Conservation (phyloP, 2,797 vertebrate genomes). For the Manis pentadactyla region DNA sequence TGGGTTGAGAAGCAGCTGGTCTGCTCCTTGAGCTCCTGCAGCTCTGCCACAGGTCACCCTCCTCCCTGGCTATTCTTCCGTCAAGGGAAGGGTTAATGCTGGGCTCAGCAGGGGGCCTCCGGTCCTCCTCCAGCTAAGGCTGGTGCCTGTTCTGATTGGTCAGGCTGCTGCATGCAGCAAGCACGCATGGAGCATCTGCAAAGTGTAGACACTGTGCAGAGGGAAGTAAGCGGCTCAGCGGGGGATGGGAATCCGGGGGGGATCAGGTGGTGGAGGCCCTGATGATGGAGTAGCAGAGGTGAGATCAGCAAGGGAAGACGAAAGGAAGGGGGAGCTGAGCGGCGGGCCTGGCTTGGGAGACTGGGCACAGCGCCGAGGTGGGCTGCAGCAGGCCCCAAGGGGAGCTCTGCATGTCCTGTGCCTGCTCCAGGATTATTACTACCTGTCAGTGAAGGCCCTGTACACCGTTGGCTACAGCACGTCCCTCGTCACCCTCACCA, state of each 20-base stretch:
- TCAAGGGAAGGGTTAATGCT: neutral
- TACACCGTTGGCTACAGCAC: constrained; percentile 99
- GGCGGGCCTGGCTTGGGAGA: neutral
- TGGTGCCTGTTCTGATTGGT: neutral
- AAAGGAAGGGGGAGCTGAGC: neutral
- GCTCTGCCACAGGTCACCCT: rapidly evolving
- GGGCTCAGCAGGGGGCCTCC: neutral
- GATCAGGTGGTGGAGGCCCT: neutral
- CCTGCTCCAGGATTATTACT: constrained; percentile 92
- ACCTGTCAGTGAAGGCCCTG: constrained; percentile 95
- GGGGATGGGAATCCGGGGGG: neutral
- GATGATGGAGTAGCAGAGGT: neutral
- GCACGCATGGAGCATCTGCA: neutral
- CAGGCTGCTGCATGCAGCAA: neutral
- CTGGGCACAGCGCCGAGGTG: neutral
- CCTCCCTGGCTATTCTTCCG: neutral
- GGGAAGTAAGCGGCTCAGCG: neutral
- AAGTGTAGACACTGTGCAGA: neutral
- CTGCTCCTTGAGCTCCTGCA: neutral
- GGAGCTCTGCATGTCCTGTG: neutral
- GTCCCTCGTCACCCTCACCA: constrained; percentile 96
- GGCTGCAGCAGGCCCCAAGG: rapidly evolving
- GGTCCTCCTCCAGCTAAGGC: neutral
- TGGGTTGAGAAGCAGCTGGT: neutral
- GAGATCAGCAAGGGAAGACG: neutral